A percentile compares a stretch with the other conserved stretches of the same genome.
These are phyloP conservation scores for Drosophila bunnanda DNA, from an alignment of 2,888 invertebrate genomes.

Conservation along the genomic window DNA sequence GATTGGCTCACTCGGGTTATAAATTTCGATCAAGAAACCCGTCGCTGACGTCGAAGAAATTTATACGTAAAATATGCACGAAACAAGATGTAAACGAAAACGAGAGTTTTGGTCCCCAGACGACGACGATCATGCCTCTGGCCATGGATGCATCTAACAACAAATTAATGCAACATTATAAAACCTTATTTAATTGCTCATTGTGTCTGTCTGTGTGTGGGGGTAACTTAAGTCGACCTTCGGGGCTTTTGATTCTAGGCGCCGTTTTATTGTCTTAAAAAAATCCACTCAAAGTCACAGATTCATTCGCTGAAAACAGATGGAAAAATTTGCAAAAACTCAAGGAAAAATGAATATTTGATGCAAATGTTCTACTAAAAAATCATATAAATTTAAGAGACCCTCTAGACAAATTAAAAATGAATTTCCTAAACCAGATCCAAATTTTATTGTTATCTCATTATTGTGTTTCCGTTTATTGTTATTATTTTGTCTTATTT, in stretches of 20 bases:
- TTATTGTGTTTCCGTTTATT: slow-evolving; percentile 20
- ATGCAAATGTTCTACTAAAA: slow-evolving; percentile 27
- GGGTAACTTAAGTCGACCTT: slow-evolving; percentile 54
- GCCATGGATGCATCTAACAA: slow-evolving; percentile 47
- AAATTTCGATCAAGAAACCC: slow-evolving; percentile 63
- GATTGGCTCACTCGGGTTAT: slow-evolving; percentile 51
- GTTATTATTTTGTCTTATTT: not conserved
- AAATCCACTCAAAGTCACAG: slow-evolving; percentile 28
- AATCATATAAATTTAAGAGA: slow-evolving; percentile 26
- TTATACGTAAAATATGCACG: slow-evolving; percentile 31
- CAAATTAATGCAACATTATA: slow-evolving; percentile 26
- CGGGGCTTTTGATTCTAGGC: slow-evolving; percentile 49
- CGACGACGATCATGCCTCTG: slow-evolving; percentile 15
- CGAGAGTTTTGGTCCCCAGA: slow-evolving; percentile 63
- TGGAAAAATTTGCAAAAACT: slow-evolving; percentile 74
- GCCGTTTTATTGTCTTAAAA: slow-evolving; percentile 30
- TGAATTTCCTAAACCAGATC: slow-evolving; percentile 38
- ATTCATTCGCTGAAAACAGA: slow-evolving; percentile 39
- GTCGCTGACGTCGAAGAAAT: slow-evolving; percentile 72
- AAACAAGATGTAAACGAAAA: slow-evolving; percentile 77
- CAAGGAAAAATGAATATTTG: slow-evolving; percentile 56
- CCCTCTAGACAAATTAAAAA: slow-evolving; percentile 15
- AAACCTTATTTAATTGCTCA: slow-evolving; percentile 58
- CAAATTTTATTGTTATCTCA: slow-evolving; percentile 24
- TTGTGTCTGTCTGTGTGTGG: slow-evolving; percentile 43